Evolutionary conservation across 2,888 invertebrate genomes (phyloP).

Genomic region (Agriopis leucophaearia): DNA sequence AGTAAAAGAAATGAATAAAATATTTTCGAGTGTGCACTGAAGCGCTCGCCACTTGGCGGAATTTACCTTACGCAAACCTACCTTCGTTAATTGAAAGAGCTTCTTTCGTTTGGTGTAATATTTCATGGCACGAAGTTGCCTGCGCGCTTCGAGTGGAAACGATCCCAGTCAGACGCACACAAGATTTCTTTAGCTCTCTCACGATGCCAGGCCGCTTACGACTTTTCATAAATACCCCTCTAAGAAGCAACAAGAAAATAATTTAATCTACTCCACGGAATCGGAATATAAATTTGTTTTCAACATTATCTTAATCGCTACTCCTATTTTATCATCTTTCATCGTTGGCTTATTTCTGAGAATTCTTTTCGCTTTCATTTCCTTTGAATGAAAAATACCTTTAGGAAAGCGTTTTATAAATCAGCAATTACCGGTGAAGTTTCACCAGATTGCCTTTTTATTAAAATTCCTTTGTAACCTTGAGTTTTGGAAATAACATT

Average conservation of each 20-base stretch:
- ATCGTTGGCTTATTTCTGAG: slow-evolving; percentile 60
- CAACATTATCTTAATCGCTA: slow-evolving; percentile 76
- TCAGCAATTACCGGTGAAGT: slow-evolving; percentile 56
- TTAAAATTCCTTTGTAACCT: slow-evolving; percentile 48
- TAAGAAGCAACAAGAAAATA: slow-evolving; percentile 76
- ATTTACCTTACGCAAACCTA: slow-evolving; percentile 80
- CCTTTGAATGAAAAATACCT: slow-evolving; percentile 57
- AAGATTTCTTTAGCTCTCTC: slow-evolving; percentile 67
- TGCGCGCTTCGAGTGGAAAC: slow-evolving; percentile 59
- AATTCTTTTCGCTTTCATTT: slow-evolving; percentile 64
- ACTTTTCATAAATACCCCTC: slow-evolving; percentile 65
- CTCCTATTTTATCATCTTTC: slow-evolving; percentile 71
- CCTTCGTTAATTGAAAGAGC: slow-evolving; percentile 83
- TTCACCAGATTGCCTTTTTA: slow-evolving; percentile 50
- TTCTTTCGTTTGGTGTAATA: slow-evolving; percentile 82
- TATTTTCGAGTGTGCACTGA: slow-evolving; percentile 62
- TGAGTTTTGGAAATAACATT: slow-evolving; percentile 36
- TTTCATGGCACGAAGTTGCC: slow-evolving; percentile 74
- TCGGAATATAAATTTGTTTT: slow-evolving; percentile 80
- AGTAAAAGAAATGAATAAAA: slow-evolving; percentile 54
- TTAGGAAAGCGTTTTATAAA: slow-evolving; percentile 55
- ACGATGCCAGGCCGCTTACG: slow-evolving; percentile 63
- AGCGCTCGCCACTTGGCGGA: slow-evolving; percentile 68
- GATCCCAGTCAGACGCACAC: slow-evolving; percentile 67
- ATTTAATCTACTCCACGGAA: slow-evolving; percentile 77